Evolutionary conservation across 2,797 vertebrate genomes (phyloP).

Genomic region (Brachyrhaphis roseni): DNA sequence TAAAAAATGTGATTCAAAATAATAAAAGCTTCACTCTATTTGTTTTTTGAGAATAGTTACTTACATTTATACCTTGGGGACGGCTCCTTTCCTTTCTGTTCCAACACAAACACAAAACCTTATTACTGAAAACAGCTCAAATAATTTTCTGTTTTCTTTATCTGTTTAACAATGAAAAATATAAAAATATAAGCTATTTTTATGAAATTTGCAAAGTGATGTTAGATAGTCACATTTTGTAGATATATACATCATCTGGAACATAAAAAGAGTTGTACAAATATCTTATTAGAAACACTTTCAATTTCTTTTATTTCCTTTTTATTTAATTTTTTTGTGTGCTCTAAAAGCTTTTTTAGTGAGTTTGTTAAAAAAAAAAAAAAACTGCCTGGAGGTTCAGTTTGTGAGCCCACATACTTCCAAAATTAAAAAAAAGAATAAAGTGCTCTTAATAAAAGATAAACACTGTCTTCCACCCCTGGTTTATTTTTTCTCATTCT

Average conservation of each 20-base stretch:
- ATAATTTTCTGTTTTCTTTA: neutral
- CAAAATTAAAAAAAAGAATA: neutral
- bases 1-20: neutral
- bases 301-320: neutral
- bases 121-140: neutral
- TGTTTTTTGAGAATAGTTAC: neutral
- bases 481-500: neutral
- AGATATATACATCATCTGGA: neutral
- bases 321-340: neutral
- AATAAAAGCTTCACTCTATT: neutral
- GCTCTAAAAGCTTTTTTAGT: neutral
- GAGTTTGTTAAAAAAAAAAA: neutral
- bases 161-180: neutral
- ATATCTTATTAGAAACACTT: neutral
- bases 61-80: neutral
- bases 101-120: neutral
- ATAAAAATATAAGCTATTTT: neutral
- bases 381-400: neutral
- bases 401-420: neutral
- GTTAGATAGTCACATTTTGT: neutral
- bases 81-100: no score
- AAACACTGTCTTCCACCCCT: neutral
- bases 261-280: neutral
- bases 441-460: neutral
- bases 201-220: neutral